Evolutionary conservation across 2,797 vertebrate species (phyloP), one percentile per base, ranked within the genome.

Genomic region (Melopsittacus undulatus): DNA sequence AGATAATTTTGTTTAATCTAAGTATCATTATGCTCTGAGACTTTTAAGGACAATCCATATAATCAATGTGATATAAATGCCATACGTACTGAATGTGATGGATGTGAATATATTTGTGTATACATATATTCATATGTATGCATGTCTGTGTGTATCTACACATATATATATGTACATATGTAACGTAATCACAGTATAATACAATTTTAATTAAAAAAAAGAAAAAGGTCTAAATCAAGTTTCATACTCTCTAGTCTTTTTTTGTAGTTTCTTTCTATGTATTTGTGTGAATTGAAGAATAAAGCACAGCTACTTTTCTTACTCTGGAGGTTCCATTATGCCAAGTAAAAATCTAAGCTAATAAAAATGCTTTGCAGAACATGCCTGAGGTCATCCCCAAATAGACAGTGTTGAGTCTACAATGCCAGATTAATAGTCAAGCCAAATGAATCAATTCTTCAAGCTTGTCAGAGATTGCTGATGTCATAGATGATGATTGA

Each of bases 311-410:
- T 76, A 46, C 49, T 82, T 8, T 66, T 17, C 61, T 66, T 83
- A 24, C 52, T 75, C 75, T 81, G 38, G 57, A 54, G 38, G 10
- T 73, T 92, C 85, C 40, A 62, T 75, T 56, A 56, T 10, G 21
- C 45, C 56, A 82, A 83, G 13, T 88, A 42, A 85, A 87, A 66
- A 91, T n/a, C 12, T 92, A 89, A 88, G 57, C 83, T 83, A 87
- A 82, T 86, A 84, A 79, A 91, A 66, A 45, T 76, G 19, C 40
- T 81, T 92, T 73, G 29, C 43, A 76, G 89, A 92, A 73, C 21
- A 42, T 51, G 57, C 15, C 10, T 11, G 34, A 89, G 74, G 54
- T 90, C 49, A 89, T 42, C 21, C 21, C 34, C 38, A 52, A 45
- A 51, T 76, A 93, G 62, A n/a, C 29, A 77, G 10, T 67, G 40